Conservation (phyloP, 2,113 vertebrate species). For the Pelvicachromis taeniatus region DNA sequence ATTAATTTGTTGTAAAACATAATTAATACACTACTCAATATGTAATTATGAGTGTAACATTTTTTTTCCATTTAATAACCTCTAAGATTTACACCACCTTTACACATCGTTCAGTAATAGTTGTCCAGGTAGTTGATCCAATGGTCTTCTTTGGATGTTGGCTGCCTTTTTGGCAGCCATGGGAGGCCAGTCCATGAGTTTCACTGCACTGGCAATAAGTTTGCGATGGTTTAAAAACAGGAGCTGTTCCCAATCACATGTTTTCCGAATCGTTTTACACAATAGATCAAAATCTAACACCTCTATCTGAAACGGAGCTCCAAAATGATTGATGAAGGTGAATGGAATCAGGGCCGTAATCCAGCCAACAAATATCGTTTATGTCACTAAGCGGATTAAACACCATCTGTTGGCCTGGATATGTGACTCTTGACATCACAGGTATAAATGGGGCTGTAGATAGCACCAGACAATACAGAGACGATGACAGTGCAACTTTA, state of each 20-base stretch:
- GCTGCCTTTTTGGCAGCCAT: too few relatives aligned
- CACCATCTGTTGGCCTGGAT: not conserved
- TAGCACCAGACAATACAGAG: not conserved
- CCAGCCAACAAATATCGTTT: rapidly evolving
- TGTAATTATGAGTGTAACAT: not conserved
- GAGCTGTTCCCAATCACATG: not conserved
- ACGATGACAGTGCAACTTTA: not conserved
- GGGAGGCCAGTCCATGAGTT: not conserved
- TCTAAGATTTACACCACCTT: not conserved
- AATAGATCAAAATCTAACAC: not conserved
- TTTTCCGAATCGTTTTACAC: not conserved
- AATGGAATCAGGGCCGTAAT: not conserved
- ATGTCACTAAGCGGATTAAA: not conserved
- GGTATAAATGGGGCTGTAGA: not conserved
- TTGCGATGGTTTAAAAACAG: not conserved
- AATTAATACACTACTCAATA: not conserved
- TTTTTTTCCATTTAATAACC: not conserved
- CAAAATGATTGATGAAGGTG: not conserved
- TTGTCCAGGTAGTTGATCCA: not conserved
- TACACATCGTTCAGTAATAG: not conserved
- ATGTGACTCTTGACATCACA: not conserved
- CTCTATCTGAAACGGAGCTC: not conserved
- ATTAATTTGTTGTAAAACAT: not conserved
- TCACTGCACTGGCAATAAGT: not conserved
- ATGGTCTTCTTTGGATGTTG: not conserved